Conservation (phyloP, 2,888 invertebrate species). For the Mesorhabditis sp. region DNA sequence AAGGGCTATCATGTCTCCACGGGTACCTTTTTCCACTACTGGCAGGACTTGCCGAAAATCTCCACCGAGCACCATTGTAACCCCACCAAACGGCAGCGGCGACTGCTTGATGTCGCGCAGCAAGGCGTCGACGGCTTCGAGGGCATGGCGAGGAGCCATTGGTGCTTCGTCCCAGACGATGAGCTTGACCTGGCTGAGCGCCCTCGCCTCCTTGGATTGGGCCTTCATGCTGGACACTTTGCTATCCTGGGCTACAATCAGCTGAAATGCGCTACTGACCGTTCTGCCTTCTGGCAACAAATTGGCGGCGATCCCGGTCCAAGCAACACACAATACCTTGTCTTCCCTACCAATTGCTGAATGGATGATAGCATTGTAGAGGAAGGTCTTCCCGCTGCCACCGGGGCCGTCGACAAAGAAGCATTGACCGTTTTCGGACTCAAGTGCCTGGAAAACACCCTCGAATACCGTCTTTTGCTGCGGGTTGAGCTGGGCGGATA, state of each 20-base stretch:
- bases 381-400: constrained; percentile 60
- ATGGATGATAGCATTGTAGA: constrained; percentile 47
- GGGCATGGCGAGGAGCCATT: constrained; percentile 15
- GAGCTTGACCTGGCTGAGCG: constrained; percentile 9
- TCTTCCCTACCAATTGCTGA: not conserved
- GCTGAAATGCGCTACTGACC: constrained; percentile 14
- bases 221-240: not conserved
- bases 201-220: constrained; percentile 4
- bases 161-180: constrained; percentile 17
- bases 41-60: constrained; percentile 23
- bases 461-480: constrained; percentile 5
- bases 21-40: constrained; percentile 11
- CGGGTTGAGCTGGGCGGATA: constrained; percentile 9
- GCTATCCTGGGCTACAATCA: constrained; percentile 11
- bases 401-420: constrained; percentile 60
- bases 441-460: not conserved
- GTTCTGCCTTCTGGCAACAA: constrained; percentile 23
- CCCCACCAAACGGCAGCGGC: constrained; percentile 19
- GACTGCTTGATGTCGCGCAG: constrained; percentile 15
- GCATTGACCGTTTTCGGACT: constrained; percentile 7
- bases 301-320: constrained; percentile 23
- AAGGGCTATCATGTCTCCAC: constrained; percentile 8
- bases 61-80: constrained; percentile 17
- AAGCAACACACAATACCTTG: constrained; percentile 16
- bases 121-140: constrained; percentile 15